Evolutionary conservation across 2,888 invertebrate species (phyloP).

Genomic region (Dolichomitus sp.): DNA sequence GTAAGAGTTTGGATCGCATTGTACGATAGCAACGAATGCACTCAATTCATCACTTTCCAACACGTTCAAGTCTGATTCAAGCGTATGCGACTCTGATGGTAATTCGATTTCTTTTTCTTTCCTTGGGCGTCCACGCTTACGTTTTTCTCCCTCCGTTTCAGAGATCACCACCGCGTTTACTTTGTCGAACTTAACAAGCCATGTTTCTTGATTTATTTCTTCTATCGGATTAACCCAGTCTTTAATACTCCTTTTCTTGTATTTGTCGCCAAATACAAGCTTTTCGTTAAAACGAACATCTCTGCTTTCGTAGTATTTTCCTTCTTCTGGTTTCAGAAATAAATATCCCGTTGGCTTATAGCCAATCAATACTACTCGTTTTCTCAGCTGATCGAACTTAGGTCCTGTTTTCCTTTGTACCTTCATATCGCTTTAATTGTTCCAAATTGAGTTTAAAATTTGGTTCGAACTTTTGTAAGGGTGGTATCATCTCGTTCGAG

Average conservation of each 20-base stretch:
- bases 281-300: conserved; percentile 69
- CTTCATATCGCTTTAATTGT: conserved; percentile 44
- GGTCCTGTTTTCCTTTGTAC: conserved; percentile 46
- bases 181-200: conserved; percentile 52
- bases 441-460: conserved; percentile 9
- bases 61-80: too few species aligned
- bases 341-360: conserved; percentile 63
- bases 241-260: conserved; percentile 52
- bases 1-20: too few species aligned
- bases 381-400: conserved; percentile 54
- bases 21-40: too few species aligned
- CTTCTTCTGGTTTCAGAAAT: conserved; percentile 60
- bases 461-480: conserved; percentile 41
- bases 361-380: conserved; percentile 53
- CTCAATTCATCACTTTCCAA: too few species aligned
- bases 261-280: conserved; percentile 67
- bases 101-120: too few species aligned
- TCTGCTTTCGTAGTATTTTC: conserved; percentile 64
- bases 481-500: conserved; percentile 50
- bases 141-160: too few species aligned
- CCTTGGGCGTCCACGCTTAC: too few species aligned
- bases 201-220: conserved; percentile 50
- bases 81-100: too few species aligned
- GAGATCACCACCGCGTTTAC: too few species aligned
- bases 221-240: background rate